Evolutionary conservation across 2,888 invertebrate genomes (phyloP), one percentile per base, ranked within the genome.

Genomic region (Conistra vaccinii): DNA sequence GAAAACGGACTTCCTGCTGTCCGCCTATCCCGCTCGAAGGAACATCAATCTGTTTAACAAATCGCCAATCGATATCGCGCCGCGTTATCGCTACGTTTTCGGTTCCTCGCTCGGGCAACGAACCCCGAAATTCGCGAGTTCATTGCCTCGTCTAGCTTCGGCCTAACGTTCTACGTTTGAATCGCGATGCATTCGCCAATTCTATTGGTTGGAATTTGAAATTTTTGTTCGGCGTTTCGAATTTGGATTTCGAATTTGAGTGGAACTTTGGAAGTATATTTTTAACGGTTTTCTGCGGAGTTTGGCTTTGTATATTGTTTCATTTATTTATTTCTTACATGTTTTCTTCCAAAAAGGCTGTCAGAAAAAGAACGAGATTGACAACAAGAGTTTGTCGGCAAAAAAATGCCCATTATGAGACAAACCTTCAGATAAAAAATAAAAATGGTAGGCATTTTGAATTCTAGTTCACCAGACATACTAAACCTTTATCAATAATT

Each of bases 61-160:
- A 90, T 89, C 86, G 81, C 73, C 86, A 88, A 90, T 90, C 90
- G 87, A 90, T 90, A 90, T 85, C 80, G 78, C 66, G 69, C 69
- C 79, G 78, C 80, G 85, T 89, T 90, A 90, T 90, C 89, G 87
- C 85, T 75, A 81, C 78, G 80, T 69, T 84, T 80, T 77, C 85
- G 82, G 90, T 90, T 87, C 90, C 90, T 83, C 88, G 92, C 76
- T 85, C 92, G 92, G 89, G 75, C 91, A 89, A 86, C 89, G 90
- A 90, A 90, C 91, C 83, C 89, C 90, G 81, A 90, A 79, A 90
- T 86, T 83, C 72, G 81, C 78, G 89, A 84, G 91, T 90, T 90
- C 90, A 90, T 83, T 85, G 90, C 81, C 87, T 85, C 77, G 89
- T 89, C 89, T 90, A 90, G 85, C 79, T 84, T 85, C 78, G 53